A percentile compares a stretch with the other conserved stretches of the same genome.
Evolutionary conservation across 2,888 invertebrate genomes (phyloP).

Genomic region (Parnassius glacialis): DNA sequence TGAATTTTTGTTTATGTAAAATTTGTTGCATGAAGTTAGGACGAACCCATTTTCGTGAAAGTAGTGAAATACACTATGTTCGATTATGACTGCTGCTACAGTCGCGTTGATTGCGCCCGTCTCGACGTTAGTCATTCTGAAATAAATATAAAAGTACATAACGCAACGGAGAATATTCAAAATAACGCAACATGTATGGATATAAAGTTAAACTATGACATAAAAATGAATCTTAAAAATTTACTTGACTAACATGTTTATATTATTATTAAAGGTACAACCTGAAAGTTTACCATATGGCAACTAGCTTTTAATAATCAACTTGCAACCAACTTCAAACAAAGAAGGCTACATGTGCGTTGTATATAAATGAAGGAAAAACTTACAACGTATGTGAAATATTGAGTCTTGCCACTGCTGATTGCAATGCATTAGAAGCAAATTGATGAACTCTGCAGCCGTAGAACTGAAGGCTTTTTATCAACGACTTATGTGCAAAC

Average conservation of each 20-base stretch:
- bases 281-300: no score
- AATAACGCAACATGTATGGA: no score
- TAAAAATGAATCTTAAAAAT: no score
- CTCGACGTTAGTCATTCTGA: constrained; percentile 82
- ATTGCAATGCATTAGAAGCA: constrained; percentile 81
- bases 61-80: constrained; percentile 81
- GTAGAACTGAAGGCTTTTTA: constrained; percentile 81
- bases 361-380: neutral
- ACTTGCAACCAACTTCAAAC: no score
- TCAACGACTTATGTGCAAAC: constrained; percentile 82
- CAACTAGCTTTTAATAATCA: no score
- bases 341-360: no score
- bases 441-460: constrained; percentile 81
- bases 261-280: no score
- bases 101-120: constrained; percentile 84
- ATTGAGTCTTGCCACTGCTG: constrained; percentile 83
- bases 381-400: constrained; percentile 83
- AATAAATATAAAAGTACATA: constrained; percentile 41
- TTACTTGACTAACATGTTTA: no score
- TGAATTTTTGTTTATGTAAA: constrained; percentile 83
- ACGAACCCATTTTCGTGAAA: constrained; percentile 82
- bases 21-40: constrained; percentile 84
- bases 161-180: neutral
- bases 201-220: no score
- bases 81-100: constrained; percentile 81